Conservation (phyloP, 2,888 invertebrate genomes). For the Zygaena filipendulae region DNA sequence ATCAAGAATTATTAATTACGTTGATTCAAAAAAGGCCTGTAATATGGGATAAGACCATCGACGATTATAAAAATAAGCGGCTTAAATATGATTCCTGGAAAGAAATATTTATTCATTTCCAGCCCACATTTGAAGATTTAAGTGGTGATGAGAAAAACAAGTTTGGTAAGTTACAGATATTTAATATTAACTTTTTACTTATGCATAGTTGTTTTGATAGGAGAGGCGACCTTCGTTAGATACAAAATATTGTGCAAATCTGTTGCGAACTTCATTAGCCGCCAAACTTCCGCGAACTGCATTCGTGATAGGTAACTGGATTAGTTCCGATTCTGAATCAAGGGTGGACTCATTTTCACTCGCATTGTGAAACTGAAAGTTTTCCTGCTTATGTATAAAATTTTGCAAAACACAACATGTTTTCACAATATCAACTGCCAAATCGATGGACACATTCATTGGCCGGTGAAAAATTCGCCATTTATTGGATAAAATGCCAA, state of each 20-base stretch:
- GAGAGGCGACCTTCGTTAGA: constrained; percentile 19
- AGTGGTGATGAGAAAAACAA: constrained; percentile 18
- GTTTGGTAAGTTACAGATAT: constrained; percentile 19
- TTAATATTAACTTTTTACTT: constrained; percentile 16
- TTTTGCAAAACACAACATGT: constrained; percentile 16
- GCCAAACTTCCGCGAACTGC: constrained; percentile 19
- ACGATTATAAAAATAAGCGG: constrained; percentile 19
- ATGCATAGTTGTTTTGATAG: constrained; percentile 18
- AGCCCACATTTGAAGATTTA: constrained; percentile 16
- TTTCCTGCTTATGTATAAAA: constrained; percentile 13
- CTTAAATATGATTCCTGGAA: constrained; percentile 18
- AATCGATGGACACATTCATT: constrained; percentile 15
- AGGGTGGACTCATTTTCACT: constrained; percentile 18
- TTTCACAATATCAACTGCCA: constrained; percentile 16
- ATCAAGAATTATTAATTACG: constrained; percentile 19
- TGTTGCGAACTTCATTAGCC: constrained; percentile 20
- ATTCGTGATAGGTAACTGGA: constrained; percentile 18
- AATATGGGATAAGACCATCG: constrained; percentile 18
- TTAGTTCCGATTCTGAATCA: constrained; percentile 20
- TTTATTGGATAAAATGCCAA: constrained; percentile 13
- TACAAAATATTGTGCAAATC: constrained; percentile 20
- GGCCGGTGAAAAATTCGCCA: constrained; percentile 17
- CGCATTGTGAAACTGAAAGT: constrained; percentile 16
- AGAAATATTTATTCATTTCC: constrained; percentile 16
- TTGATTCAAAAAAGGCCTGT: constrained; percentile 17